Evolutionary conservation across 30 jellyfish, hydroid and myxozoan species (phyloP).

Genomic region (Nemopilema nomurai): DNA sequence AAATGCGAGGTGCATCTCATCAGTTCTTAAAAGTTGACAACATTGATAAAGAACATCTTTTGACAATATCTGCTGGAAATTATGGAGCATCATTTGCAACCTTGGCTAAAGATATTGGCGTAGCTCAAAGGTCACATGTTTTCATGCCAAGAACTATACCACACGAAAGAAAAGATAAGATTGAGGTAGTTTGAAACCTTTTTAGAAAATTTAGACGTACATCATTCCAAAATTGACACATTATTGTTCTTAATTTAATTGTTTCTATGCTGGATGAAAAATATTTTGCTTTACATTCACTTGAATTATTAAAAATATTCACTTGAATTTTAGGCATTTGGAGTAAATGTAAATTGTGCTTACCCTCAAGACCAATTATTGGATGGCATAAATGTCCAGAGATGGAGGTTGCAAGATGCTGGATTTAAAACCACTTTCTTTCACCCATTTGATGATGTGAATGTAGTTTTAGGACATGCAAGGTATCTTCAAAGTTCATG

Average conservation of each 20-base stretch:
- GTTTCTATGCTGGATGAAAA: too few relatives aligned
- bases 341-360: conserved; percentile 63
- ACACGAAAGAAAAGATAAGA: conserved; percentile 48
- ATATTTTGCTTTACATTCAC: not conserved
- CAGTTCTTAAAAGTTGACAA: conserved; percentile 65
- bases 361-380: conserved; percentile 60
- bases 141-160: conserved; percentile 94
- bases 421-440: conserved; percentile 56
- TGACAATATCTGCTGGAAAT: conserved; percentile 97
- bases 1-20: conserved; percentile 85
- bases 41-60: conserved; percentile 27
- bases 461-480: conserved; percentile 77
- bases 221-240: too few relatives aligned
- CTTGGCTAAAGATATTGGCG: conserved; percentile 73
- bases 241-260: too few relatives aligned
- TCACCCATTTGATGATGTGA: conserved; percentile 91
- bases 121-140: conserved; percentile 67
- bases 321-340: conserved; percentile 63
- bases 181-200: conserved; percentile 57
- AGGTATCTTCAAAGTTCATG: conserved; percentile 49
- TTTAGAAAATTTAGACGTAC: too few relatives aligned
- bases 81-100: conserved; percentile 93
- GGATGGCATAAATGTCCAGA: conserved; percentile 56
- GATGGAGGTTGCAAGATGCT: not conserved
- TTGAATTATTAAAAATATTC: not conserved